A percentile compares a stretch with the other conserved stretches of the same genome.
Evolutionary conservation across 1,140 invertebrate species (phyloP).

Genomic region (Drosophila oshimai): DNA sequence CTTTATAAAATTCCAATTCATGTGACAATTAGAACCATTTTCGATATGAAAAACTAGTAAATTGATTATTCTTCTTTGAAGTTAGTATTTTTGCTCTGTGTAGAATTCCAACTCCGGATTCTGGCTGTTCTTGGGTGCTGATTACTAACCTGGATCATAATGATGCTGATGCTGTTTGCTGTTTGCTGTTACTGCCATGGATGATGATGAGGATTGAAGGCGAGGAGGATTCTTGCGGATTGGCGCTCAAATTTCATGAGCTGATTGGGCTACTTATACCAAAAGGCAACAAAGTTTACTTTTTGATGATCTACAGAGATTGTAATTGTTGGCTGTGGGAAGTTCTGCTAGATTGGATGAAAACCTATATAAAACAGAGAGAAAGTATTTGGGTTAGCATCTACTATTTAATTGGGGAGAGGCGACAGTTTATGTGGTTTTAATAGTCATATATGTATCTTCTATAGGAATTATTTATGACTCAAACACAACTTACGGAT

Average conservation of each 20-base stretch:
- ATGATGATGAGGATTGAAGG: constrained; percentile 21
- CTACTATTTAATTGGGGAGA: background rate
- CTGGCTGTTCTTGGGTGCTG: constrained; percentile 34
- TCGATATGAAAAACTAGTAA: background rate
- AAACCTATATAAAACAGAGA: constrained; percentile 8
- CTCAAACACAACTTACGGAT: no score
- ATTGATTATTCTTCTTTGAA: no score
- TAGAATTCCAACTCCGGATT: constrained; percentile 14
- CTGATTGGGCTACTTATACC: constrained; percentile 60
- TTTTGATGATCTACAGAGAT: constrained; percentile 45
- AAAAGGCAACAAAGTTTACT: constrained; percentile 39
- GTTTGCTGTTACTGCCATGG: constrained; percentile 7
- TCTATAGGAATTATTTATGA: no score
- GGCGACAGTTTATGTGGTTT: background rate
- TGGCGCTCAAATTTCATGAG: constrained; percentile 73
- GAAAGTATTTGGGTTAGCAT: constrained; percentile 14
- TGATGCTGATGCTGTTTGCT: constrained; percentile 14
- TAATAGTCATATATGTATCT: background rate
- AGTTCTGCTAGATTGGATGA: background rate
- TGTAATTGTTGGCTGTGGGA: constrained; percentile 34
- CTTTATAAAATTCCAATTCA: no score
- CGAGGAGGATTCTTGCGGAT: constrained; percentile 56
- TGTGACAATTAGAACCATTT: no score
- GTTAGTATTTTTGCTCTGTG: background rate
- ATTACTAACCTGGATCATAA: constrained; percentile 37